These are phyloP conservation scores for Apamea sordens DNA, from an alignment of 2,888 invertebrate species.

Conservation along the genomic window DNA sequence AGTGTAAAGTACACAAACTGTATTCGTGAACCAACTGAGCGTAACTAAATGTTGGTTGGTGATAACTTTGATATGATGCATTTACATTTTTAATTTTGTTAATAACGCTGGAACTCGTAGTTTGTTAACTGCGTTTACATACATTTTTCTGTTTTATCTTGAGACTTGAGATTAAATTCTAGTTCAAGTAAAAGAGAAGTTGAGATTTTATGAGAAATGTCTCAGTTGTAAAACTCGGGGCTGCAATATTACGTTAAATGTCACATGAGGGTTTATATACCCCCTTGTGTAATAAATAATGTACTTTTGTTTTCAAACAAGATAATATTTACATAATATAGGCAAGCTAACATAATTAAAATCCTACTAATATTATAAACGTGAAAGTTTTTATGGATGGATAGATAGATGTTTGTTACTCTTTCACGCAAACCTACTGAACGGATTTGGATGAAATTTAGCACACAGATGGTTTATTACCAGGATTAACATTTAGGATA, in stretches of 20 bases:
- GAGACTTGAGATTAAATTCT: constrained; percentile 33
- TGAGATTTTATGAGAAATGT: constrained; percentile 26
- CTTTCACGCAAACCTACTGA: too few relatives aligned
- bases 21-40: constrained; percentile 40
- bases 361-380: too few relatives aligned
- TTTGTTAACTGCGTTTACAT: constrained; percentile 7
- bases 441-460: too few relatives aligned
- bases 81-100: constrained; percentile 46
- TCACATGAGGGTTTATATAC: neutral
- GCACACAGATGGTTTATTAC: too few relatives aligned
- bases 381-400: too few relatives aligned
- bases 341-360: too few relatives aligned
- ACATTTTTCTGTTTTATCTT: constrained; percentile 20
- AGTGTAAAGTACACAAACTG: constrained; percentile 42
- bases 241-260: neutral
- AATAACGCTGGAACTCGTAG: constrained; percentile 16
- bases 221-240: neutral
- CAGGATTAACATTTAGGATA: too few relatives aligned
- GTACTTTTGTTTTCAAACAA: too few relatives aligned
- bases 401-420: too few relatives aligned
- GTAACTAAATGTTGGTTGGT: constrained; percentile 39
- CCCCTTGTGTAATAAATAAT: too few relatives aligned
- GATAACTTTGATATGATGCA: constrained; percentile 41
- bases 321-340: too few relatives aligned
- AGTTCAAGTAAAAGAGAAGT: neutral